A percentile compares a stretch with the other conserved stretches of the same genome.
Conservation (phyloP, 2,113 vertebrate species). For the Lanius collurio region DNA sequence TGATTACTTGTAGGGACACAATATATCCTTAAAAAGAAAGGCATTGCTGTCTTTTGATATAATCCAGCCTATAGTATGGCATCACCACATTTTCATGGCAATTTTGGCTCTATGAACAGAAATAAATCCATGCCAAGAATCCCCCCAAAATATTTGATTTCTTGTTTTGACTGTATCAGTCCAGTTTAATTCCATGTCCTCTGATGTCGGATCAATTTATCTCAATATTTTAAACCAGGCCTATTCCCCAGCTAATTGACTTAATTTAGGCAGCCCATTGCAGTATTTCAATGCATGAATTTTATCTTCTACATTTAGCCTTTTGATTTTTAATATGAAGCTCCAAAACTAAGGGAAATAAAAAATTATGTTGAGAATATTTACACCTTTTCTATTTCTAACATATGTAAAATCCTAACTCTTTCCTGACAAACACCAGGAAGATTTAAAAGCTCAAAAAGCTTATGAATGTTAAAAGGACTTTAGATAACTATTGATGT, state of each 20-base stretch:
- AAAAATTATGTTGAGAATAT: background rate
- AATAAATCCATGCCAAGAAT: background rate
- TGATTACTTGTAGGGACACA: background rate
- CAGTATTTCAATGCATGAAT: background rate
- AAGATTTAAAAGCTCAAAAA: background rate
- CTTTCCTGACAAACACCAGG: background rate
- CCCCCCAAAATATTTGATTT: rapidly evolving
- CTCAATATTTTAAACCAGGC: background rate
- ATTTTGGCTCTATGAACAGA: background rate
- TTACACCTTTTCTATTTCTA: background rate
- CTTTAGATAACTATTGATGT: background rate
- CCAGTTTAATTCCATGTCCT: background rate
- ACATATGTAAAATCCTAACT: background rate
- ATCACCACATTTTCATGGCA: background rate
- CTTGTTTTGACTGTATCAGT: background rate
- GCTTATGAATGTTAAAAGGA: background rate
- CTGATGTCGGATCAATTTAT: background rate
- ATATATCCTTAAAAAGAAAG: background rate
- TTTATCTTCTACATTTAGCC: background rate
- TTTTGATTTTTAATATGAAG: background rate
- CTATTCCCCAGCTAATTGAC: background rate
- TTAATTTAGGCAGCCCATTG: background rate
- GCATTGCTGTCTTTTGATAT: background rate
- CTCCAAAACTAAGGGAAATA: background rate
- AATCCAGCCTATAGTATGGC: background rate